Base-by-base conservation (phyloP, 2,797 vertebrate species). In the Gymnothorax javanicus region DNA sequence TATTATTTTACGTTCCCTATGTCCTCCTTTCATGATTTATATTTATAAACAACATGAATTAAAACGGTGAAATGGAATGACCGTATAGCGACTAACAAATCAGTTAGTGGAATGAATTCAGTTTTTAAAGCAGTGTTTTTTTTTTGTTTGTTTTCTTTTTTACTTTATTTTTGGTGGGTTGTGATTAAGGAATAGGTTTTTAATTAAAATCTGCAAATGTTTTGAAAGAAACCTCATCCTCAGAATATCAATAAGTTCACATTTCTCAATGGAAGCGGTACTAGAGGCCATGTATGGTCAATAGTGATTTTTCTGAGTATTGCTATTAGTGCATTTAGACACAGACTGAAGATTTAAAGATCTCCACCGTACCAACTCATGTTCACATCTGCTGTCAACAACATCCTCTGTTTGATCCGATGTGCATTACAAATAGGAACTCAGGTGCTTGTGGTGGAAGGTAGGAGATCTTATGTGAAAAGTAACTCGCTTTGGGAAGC, bases 21-120 rank as follows among this genome's bases (percentile, higher is more conserved):
- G 86, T 94, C 90, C 95, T 94, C 90, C 89, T 90, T 87, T 94
- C 85, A 88, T 93, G 85, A 86, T 94, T 94, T 94, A 90, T 95
- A 94, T 94, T 94, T 93, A 93, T 94, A 90, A 58, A 81, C 84
- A 83, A 88, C 88, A 79, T 77, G 85, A 88, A 86, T 88, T 91
- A 91, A 87, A 83, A 90, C 85, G 84, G 82, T 87, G 85, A 88
- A 87, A 85, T 64, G 59, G 82, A 88, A 85, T 8, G 17, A 64
- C 43, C 56, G 85, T 56, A 77, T 67, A 88, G 84, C n/a, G 84
- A 89, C 71, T 84, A 87, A 82, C 43, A 52, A 69, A 75, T 75
- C 33, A 27, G 88, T 85, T 20, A 86, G 58, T 88, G 77, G 86
- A 89, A 91, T 88, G 84, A 62, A 87, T 87, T 85, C 90, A 87